These are phyloP conservation scores for Ailurus styani DNA, from an alignment of 2,113 vertebrate species.

Conservation along the genomic window DNA sequence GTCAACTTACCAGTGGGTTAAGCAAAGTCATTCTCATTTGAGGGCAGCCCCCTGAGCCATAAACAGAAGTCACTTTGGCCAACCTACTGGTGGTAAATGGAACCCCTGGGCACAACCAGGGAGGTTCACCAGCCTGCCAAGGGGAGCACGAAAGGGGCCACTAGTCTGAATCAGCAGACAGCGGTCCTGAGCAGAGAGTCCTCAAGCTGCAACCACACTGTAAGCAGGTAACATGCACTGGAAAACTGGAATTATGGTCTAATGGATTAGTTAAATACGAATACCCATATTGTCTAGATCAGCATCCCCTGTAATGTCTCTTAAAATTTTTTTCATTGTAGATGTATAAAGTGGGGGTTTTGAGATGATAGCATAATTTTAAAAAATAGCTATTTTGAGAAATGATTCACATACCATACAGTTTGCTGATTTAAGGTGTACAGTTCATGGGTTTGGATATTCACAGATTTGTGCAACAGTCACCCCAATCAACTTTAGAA, in stretches of 20 bases:
- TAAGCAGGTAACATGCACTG: not conserved
- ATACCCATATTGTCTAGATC: not conserved
- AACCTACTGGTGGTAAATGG: not conserved
- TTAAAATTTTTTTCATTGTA: not conserved
- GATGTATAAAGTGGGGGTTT: not conserved
- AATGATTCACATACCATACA: not conserved
- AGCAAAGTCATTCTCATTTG: not conserved
- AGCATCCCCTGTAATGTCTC: not conserved
- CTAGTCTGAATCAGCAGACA: not conserved
- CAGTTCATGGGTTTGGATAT: not conserved
- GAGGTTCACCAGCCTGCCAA: not conserved
- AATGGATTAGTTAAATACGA: not conserved
- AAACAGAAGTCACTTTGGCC: not conserved
- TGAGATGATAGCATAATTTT: not conserved
- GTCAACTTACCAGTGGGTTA: not conserved
- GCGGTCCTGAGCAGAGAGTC: not conserved
- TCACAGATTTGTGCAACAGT: not conserved
- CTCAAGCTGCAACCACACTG: not conserved
- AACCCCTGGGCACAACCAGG: not conserved
- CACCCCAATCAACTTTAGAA: not conserved
- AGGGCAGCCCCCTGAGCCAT: not conserved
- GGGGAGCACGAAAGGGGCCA: not conserved
- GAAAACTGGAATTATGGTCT: not conserved
- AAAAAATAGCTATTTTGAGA: not conserved
- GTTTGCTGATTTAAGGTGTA: not conserved